Evolutionary conservation across 2,888 invertebrate genomes (phyloP).

Genomic region (Chrysomela aeneicollis): DNA sequence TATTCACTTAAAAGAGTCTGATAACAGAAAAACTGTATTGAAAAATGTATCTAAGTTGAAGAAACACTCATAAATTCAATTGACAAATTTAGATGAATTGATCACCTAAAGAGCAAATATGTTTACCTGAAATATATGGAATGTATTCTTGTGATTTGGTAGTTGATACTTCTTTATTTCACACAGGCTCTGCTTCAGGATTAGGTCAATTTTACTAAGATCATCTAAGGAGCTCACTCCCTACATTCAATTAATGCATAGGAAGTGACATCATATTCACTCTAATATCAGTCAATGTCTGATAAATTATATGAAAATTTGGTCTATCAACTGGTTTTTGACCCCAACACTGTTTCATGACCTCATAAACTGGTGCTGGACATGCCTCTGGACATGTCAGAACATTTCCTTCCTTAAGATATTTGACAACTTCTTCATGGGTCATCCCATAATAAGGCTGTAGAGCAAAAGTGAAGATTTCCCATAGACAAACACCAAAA

Average conservation of each 20-base stretch:
- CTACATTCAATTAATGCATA: conserved; percentile 36
- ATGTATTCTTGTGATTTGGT: background rate
- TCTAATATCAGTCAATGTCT: conserved; percentile 67
- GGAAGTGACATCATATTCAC: conserved; percentile 51
- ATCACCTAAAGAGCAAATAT: background rate
- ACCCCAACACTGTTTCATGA: conserved; percentile 95
- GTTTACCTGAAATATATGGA: background rate
- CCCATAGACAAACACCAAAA: conserved; percentile 96
- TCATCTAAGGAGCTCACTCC: background rate
- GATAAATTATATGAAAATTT: conserved; percentile 82
- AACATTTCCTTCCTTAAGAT: conserved; percentile 92
- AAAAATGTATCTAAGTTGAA: too few species aligned
- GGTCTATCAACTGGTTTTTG: conserved; percentile 86
- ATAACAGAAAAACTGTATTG: too few species aligned
- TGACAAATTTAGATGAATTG: background rate
- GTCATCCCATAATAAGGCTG: conserved; percentile 98
- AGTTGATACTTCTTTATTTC: background rate
- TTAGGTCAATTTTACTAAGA: background rate
- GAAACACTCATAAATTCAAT: background rate
- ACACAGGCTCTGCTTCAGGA: background rate
- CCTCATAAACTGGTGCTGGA: conserved; percentile 83
- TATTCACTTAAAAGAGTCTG: too few species aligned
- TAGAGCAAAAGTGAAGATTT: conserved; percentile 94
- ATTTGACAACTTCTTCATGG: conserved; percentile 95
- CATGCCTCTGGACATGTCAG: conserved; percentile 91